Percentiles rank a stretch among this genome's conserved stretches.
Evolutionary conservation across 2,797 vertebrate species (phyloP).

Genomic region (Peromyscus melanophrys): DNA sequence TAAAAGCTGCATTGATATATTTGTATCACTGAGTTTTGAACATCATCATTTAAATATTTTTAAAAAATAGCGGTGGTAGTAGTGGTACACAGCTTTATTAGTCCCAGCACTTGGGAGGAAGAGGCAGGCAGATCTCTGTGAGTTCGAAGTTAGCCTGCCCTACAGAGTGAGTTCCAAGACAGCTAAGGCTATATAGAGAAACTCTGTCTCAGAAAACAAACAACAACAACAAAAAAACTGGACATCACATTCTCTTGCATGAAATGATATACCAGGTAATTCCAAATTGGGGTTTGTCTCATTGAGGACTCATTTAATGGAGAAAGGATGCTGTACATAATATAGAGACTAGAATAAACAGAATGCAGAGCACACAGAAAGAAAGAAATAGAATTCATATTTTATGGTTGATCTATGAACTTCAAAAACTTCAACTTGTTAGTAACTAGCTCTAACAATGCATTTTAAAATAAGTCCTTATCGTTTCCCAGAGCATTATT

Average conservation of each 20-base stretch:
- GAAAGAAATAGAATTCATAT: not conserved
- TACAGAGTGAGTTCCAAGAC: not conserved
- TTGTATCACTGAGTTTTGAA: not conserved
- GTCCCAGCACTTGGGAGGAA: not conserved
- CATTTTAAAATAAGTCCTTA: not conserved
- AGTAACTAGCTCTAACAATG: not conserved
- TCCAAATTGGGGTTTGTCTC: not conserved
- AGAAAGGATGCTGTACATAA: not conserved
- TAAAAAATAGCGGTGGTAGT: not conserved
- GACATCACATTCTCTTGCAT: not conserved
- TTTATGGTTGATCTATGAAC: not conserved
- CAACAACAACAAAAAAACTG: not conserved
- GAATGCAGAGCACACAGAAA: accelerated
- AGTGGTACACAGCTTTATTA: not conserved
- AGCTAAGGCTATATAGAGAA: not conserved
- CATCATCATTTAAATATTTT: not conserved
- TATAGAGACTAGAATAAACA: too few species aligned
- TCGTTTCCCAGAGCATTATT: not conserved
- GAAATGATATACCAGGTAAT: not conserved
- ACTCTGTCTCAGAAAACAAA: not conserved
- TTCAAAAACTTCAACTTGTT: not conserved
- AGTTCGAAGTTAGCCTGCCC: not conserved
- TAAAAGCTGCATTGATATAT: not conserved
- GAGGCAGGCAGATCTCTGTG: not conserved
- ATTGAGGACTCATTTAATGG: not conserved